Evolutionary conservation across 2,797 vertebrate genomes (phyloP), one percentile per base, ranked within the genome.

Genomic region (Lacerta viridis): DNA sequence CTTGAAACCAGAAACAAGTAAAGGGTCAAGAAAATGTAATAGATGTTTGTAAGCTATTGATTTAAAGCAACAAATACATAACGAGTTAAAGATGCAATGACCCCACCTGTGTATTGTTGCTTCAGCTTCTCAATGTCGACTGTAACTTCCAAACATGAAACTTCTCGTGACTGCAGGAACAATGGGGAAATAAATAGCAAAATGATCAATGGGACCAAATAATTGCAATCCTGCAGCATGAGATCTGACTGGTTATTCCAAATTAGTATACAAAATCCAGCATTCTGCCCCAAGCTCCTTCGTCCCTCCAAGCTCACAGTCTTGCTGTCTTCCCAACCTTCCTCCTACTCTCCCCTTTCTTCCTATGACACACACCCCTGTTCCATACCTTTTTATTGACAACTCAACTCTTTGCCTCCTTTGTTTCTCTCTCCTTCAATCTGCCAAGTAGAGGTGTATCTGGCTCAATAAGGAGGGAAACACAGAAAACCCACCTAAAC

Each of bases 141-240:
- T 50, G 92, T 93, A 77, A 98, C 89, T 87, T 97, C 96, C 91
- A 98, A 85, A 90, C 93, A 94, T 92, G 96, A 96, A 95, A 97
- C 84, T 1, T 97, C 96, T 7, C 95, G 95, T 61, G 97, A 95
- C 97, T 98, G 86, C 39, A 96, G 76, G 5, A 90, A 61, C 17
- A 87, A 87, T 69, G 69, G 69, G 10, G 55, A 39, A 11, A 39
- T 75, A 64, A 81, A 39, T 39, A 74, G 17, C 13, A 74, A 7
- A 80, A 41, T 71, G 27, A 61, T 61, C 46, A 9, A 41, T 71
- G 55, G 11, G 61, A 77, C 11, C 55, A 46, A 79, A 39, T 71
- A 27, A 17, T 59, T 72, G 55, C n/a, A 66, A 61, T 27, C 4
- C 17, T 76, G 23, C 61, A 86, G 11, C 41, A 29, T 23, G 36